Evolutionary conservation across 2,113 vertebrate genomes (phyloP).

Genomic region (Syrrhaptes paradoxus): DNA sequence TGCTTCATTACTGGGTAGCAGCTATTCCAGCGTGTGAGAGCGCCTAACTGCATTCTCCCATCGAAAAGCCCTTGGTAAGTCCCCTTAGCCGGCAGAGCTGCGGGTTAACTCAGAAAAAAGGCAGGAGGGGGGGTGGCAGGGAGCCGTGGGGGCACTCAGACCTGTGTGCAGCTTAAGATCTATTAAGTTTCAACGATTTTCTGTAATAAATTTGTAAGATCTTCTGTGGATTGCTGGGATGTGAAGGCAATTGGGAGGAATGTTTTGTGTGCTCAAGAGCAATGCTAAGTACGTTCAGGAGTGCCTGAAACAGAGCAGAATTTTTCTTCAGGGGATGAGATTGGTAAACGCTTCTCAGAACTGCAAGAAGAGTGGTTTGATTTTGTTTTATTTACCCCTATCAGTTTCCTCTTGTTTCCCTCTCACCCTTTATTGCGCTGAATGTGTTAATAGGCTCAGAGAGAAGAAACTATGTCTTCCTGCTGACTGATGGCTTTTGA

Average conservation of each 20-base stretch:
- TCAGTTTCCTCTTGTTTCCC: background rate
- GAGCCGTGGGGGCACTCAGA: background rate
- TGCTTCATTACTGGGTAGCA: conserved; percentile 7
- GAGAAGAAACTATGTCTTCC: background rate
- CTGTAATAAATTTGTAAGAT: background rate
- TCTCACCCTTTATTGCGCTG: background rate
- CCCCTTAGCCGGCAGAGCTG: background rate
- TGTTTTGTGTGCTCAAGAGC: conserved; percentile 7
- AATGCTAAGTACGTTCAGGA: background rate
- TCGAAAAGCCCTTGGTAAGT: conserved; percentile 17
- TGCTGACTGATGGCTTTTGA: background rate
- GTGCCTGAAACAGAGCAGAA: background rate
- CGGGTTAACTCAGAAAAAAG: background rate
- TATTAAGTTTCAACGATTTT: background rate
- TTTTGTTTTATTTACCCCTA: background rate
- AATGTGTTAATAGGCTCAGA: background rate
- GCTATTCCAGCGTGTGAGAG: background rate
- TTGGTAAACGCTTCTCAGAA: background rate
- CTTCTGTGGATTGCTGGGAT: background rate
- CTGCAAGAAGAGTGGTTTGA: background rate
- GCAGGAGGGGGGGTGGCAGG: background rate
- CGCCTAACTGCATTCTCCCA: background rate
- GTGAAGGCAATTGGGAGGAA: background rate
- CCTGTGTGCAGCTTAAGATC: background rate
- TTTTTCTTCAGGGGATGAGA: background rate